Percentiles rank a stretch among this genome's conserved stretches.
These are phyloP conservation scores for Phoebastria nigripes DNA, from an alignment of 2,797 vertebrate genomes.

Conservation along the genomic window DNA sequence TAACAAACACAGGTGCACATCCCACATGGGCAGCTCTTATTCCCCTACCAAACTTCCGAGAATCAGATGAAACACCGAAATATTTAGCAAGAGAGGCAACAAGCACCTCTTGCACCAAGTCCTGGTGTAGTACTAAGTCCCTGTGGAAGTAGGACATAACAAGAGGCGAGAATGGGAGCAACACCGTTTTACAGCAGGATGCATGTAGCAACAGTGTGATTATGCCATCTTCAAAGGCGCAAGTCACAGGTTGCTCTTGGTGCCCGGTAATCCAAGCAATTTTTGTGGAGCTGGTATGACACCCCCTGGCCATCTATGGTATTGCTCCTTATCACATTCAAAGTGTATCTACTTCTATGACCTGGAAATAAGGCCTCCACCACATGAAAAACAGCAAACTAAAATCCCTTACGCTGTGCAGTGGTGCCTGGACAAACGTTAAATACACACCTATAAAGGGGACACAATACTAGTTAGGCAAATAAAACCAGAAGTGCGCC, in stretches of 20 bases:
- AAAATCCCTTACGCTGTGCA: not conserved
- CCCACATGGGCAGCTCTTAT: not conserved
- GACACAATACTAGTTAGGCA: not conserved
- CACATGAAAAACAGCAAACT: not conserved
- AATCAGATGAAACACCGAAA: not conserved
- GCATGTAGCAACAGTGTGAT: rapidly evolving
- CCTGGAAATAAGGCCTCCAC: not conserved
- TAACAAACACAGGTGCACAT: not conserved
- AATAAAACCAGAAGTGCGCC: not conserved
- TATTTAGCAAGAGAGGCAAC: not conserved
- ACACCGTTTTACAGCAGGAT: not conserved
- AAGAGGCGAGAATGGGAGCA: not conserved
- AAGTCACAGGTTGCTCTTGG: not conserved
- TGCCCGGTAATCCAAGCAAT: rapidly evolving
- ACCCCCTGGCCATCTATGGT: constrained; percentile 6
- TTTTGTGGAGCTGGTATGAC: constrained; percentile 42
- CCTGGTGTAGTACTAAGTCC: not conserved
- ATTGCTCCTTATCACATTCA: not conserved
- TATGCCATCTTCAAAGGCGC: not conserved
- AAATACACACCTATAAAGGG: not conserved
- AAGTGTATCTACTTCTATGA: not conserved
- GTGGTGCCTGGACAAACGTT: not conserved
- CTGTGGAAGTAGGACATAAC: not conserved
- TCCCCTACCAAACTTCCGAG: not conserved
- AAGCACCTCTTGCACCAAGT: not conserved